Conservation (phyloP, 2,888 invertebrate species). For the Nezara viridula region DNA sequence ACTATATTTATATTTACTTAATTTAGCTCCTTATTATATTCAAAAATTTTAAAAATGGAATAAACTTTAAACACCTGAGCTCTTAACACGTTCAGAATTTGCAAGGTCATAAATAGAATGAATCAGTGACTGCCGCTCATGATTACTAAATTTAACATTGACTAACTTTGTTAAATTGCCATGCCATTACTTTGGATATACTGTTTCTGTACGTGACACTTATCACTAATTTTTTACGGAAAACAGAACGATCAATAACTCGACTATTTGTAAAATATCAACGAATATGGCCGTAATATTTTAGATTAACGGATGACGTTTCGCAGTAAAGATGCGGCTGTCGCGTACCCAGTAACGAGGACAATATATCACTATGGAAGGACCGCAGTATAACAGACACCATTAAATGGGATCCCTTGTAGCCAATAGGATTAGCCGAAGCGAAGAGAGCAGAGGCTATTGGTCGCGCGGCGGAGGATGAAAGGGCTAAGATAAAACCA, state of each 20-base stretch:
- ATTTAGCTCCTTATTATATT: too few species aligned
- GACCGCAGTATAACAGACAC: slow-evolving; percentile 14
- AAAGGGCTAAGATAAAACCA: slow-evolving; percentile 43
- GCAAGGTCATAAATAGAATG: too few species aligned
- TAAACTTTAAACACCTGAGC: too few species aligned
- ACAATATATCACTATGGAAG: neutral
- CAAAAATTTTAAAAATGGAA: too few species aligned
- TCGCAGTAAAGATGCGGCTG: neutral
- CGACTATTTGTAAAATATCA: neutral
- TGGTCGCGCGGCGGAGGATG: slow-evolving; percentile 28
- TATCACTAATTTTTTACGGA: neutral
- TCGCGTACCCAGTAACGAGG: neutral
- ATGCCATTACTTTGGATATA: too few species aligned
- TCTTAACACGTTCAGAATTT: too few species aligned
- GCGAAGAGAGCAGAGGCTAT: slow-evolving; percentile 26
- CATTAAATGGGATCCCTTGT: neutral
- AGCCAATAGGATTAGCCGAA: slow-evolving; percentile 19
- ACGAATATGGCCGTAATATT: neutral
- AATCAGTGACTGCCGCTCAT: too few species aligned
- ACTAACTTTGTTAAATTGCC: too few species aligned
- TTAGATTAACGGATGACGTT: neutral
- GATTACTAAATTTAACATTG: too few species aligned
- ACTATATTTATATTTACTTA: too few species aligned
- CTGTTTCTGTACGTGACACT: neutral
- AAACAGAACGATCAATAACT: neutral